Conservation (phyloP, 1,140 invertebrate genomes). For the Apis laboriosa region DNA sequence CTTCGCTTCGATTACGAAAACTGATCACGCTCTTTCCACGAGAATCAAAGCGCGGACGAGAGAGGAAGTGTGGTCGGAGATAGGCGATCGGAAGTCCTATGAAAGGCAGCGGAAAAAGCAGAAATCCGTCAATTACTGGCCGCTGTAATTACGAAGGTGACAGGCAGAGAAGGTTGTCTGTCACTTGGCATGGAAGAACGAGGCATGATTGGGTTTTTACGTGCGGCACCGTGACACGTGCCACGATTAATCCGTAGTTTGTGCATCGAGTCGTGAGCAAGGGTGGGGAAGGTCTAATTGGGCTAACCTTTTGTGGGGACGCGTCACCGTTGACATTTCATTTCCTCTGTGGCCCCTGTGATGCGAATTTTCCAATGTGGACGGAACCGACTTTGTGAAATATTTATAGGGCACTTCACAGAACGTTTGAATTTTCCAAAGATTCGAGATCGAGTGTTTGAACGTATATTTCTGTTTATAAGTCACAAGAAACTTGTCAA, state of each 20-base stretch:
- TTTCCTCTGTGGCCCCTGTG: slow-evolving; percentile 14
- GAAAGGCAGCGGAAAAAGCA: slow-evolving; percentile 15
- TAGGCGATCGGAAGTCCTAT: neutral
- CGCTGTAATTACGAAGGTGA: slow-evolving; percentile 37
- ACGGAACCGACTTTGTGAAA: neutral
- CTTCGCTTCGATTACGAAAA: neutral
- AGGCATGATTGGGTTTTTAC: slow-evolving; percentile 33
- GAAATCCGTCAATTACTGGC: slow-evolving; percentile 12
- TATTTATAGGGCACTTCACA: neutral
- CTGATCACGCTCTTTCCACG: neutral
- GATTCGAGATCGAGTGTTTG: neutral
- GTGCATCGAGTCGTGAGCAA: neutral
- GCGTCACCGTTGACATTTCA: slow-evolving; percentile 47
- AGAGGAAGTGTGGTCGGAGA: no score
- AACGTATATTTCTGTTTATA: no score
- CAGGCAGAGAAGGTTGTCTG: neutral
- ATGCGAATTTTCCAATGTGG: neutral
- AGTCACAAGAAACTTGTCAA: no score
- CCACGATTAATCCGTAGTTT: slow-evolving; percentile 31
- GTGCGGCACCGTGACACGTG: slow-evolving; percentile 20
- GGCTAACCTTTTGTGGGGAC: slow-evolving; percentile 35
- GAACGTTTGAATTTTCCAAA: neutral
- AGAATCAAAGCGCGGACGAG: neutral
- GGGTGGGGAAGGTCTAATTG: slow-evolving; percentile 22
- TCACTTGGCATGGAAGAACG: slow-evolving; percentile 16